A percentile compares a stretch with the other conserved stretches of the same genome.
Evolutionary conservation across 2,113 vertebrate species (phyloP).

Genomic region (Channa argus): DNA sequence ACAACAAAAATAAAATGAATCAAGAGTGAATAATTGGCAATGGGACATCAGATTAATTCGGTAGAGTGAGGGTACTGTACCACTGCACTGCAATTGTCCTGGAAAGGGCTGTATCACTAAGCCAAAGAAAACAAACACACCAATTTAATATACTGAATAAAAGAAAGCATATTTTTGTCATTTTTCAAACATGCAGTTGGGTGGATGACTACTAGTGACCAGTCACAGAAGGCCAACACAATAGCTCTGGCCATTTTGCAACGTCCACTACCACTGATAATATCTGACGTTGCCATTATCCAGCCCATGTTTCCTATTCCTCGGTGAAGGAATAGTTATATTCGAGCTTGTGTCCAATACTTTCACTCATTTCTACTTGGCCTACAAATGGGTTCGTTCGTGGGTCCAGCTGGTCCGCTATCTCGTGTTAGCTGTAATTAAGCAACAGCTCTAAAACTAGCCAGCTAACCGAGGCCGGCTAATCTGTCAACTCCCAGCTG

Average conservation of each 20-base stretch:
- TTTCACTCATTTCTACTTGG: background rate
- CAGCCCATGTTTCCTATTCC: background rate
- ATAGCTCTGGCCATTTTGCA: no score
- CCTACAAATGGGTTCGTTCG: background rate
- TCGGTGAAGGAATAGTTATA: background rate
- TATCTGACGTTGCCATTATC: background rate
- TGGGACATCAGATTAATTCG: no score
- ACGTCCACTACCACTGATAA: background rate
- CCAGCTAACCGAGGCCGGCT: conserved; percentile 68
- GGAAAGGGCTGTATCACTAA: no score
- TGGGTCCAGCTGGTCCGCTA: conserved; percentile 31
- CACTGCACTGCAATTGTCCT: no score
- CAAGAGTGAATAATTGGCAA: no score
- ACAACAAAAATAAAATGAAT: background rate
- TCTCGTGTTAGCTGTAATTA: conserved; percentile 53
- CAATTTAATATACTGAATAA: no score
- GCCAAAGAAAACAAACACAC: no score
- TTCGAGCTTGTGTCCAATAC: background rate
- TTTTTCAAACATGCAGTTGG: background rate
- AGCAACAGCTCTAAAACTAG: conserved; percentile 57
- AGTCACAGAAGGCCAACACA: background rate
- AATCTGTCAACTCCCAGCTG: conserved; percentile 70
- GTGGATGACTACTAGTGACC: background rate
- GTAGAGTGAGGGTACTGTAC: no score
- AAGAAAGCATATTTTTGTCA: no score